phyloP scores from a whole-genome alignment of 2,113 vertebrate genomes.

The Vulpes vulpes region DNA sequence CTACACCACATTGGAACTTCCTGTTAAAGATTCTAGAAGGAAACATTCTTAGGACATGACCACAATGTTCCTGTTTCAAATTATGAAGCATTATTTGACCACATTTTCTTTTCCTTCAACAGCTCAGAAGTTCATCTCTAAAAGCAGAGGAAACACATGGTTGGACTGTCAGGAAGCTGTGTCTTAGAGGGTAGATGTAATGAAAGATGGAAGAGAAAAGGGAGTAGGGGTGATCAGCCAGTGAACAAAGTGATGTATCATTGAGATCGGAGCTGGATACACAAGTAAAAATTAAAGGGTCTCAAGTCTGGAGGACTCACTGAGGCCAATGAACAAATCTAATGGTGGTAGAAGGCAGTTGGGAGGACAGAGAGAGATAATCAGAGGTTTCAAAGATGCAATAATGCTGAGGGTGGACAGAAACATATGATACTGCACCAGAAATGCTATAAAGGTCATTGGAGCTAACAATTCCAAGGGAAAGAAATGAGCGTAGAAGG shows the following conservation, averaged over 20 bases:
- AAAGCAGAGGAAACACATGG: background rate
- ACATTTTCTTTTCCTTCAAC: background rate
- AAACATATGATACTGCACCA: background rate
- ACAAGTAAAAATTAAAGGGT: background rate
- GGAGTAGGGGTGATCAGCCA: background rate
- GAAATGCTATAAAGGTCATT: background rate
- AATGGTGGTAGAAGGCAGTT: background rate
- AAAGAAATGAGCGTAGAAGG: background rate
- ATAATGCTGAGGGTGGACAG: background rate
- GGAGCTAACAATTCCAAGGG: background rate
- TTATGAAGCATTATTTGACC: background rate
- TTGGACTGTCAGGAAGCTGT: background rate
- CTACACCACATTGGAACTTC: background rate
- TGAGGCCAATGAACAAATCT: background rate
- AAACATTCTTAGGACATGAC: background rate
- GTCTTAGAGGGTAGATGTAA: background rate
- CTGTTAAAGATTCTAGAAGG: slow-evolving; percentile 28
- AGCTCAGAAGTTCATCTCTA: slow-evolving; percentile 27
- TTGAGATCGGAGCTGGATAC: background rate
- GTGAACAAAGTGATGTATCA: background rate
- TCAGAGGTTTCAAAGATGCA: background rate
- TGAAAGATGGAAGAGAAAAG: background rate
- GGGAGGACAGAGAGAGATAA: background rate
- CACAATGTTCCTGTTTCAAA: background rate
- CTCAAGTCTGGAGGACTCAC: background rate